Base-by-base conservation (phyloP, 2,888 invertebrate species). In the Mesorhabditis spiculigera region DNA sequence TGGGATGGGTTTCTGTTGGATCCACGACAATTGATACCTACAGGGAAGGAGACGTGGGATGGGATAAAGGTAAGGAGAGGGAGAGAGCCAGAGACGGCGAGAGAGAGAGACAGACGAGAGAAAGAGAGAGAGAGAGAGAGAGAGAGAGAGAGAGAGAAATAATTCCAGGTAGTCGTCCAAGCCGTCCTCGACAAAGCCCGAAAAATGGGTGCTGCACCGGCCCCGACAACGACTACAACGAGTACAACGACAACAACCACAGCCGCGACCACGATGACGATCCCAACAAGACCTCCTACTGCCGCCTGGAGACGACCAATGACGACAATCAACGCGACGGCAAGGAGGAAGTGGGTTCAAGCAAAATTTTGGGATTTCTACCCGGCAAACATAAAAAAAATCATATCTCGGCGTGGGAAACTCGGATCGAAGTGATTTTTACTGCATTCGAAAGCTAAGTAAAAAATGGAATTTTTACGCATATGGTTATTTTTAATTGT, bases 1-100 rank as follows among this genome's bases (percentile, higher is more conserved):
- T 83, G 82, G 83, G 85, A 85, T 68, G 86, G 86, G 4, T 86
- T 86, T 72, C 78, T 86, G 58, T 74, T 86, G 58, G 84, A 83
- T 70, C 76, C 82, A 41, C 75, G 78, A 4, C 82, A 86, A 68
- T 71, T 86, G 58, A 77, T 85, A n/a, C 84, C 85, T 13, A 86
- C 84, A 5, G 85, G 79, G 5, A 78, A 77, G 63, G 86, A 86
- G 68, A 84, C 85, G 4, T 86, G 84, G 83, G 83, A 81, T 63
- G 86, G 86, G 10, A 76, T 86, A 8, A 81, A 81, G 71, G 28
- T 28, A 3, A 28, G 28, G 28, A 28, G 28, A 28, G 28, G 3
- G 28, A 28, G 1, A 28, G 28, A 28, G n/a, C n/a, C n/a, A n/a
- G n/a, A n/a, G n/a, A n/a, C n/a, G n/a, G n/a, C n/a, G n/a, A n/a